Conservation (phyloP, 2,113 vertebrate species). For the Sylvia atricapilla region DNA sequence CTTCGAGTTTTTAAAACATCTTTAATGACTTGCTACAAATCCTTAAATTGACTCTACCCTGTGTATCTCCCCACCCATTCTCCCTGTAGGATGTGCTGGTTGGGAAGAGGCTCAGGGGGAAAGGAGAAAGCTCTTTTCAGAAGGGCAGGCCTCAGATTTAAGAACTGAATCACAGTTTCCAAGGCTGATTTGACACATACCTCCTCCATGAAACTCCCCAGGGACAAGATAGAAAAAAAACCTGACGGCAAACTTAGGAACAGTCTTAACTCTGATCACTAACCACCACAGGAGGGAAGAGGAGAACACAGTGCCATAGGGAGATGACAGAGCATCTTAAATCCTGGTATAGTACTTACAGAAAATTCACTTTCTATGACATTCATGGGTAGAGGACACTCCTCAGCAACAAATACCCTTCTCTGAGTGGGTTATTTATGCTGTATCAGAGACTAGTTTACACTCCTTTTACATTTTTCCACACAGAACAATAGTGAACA, state of each 20-base stretch:
- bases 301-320: neutral
- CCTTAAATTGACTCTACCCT: neutral
- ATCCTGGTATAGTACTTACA: neutral
- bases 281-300: neutral
- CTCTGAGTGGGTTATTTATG: neutral
- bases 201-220: neutral
- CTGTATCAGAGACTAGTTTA: neutral
- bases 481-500: neutral
- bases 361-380: neutral
- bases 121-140: neutral
- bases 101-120: neutral
- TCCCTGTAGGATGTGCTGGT: neutral
- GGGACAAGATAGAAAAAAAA: neutral
- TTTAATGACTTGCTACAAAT: neutral
- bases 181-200: neutral
- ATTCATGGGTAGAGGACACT: neutral
- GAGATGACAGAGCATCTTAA: neutral
- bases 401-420: neutral
- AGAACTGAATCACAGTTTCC: neutral
- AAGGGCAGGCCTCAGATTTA: neutral
- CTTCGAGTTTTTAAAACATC: neutral
- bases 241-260: neutral
- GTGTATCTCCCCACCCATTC: neutral
- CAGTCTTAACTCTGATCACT: neutral
- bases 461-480: neutral